These are phyloP conservation scores for Limnephilus marmoratus DNA, from an alignment of 2,888 invertebrate species.

Conservation along the genomic window DNA sequence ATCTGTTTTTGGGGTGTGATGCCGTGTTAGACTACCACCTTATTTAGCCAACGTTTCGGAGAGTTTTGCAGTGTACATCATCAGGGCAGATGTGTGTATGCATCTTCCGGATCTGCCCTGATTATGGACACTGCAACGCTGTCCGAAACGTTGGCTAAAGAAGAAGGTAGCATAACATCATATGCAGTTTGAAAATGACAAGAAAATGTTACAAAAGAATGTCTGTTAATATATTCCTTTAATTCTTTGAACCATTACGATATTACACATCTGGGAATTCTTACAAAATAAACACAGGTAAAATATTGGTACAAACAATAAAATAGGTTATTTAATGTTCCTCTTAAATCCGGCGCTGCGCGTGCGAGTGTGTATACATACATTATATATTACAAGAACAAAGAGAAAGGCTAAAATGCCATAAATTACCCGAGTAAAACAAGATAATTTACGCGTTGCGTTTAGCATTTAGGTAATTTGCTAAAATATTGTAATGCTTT, in stretches of 20 bases:
- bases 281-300: not conserved
- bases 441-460: not conserved
- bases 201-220: not conserved
- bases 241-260: not conserved
- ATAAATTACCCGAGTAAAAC: not conserved
- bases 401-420: not conserved
- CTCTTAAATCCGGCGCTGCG: not conserved
- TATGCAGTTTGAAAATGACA: not conserved
- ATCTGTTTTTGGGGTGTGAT: no score
- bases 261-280: not conserved
- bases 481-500: not conserved
- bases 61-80: no score
- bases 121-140: no score
- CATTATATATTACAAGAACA: not conserved
- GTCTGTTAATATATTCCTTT: not conserved
- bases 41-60: no score
- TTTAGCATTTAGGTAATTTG: not conserved
- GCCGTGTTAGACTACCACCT: no score
- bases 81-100: no score
- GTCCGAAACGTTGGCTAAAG: no score
- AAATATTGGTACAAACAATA: not conserved
- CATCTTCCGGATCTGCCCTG: no score
- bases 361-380: not conserved
- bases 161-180: no score
- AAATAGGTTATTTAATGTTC: not conserved